phyloP scores from a whole-genome alignment of 1,140 invertebrate species.

The Ruditapes philippinarum region DNA sequence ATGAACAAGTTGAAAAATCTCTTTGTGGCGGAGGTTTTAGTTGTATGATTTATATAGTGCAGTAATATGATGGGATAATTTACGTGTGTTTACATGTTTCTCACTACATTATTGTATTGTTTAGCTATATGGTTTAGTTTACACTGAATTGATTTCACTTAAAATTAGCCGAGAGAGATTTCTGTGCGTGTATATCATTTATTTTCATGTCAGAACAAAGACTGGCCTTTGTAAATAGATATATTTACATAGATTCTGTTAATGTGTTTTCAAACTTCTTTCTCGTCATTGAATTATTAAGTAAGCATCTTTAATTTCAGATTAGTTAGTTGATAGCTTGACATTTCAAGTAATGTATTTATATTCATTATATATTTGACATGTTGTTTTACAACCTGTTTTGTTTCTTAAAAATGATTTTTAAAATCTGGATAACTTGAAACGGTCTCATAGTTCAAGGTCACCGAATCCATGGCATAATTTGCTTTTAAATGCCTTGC shows the following conservation, averaged over 20 bases:
- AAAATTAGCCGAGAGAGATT: not conserved
- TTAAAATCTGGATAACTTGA: too few species aligned
- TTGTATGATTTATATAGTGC: too few species aligned
- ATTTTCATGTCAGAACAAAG: slow-evolving; percentile 1
- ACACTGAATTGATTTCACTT: slow-evolving; percentile 17
- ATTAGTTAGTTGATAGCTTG: too few species aligned
- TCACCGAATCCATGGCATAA: too few species aligned
- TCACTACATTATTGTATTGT: slow-evolving; percentile 4
- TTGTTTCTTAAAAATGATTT: too few species aligned
- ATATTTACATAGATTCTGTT: not conserved
- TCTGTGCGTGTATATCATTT: too few species aligned
- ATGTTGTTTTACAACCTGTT: too few species aligned
- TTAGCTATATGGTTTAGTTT: too few species aligned
- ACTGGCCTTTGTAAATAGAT: not conserved
- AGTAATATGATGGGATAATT: slow-evolving; percentile 21
- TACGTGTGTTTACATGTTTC: not conserved
- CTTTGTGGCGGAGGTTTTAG: not conserved
- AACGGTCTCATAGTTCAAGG: too few species aligned
- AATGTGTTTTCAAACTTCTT: not conserved
- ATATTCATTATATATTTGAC: too few species aligned
- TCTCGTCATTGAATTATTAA: not conserved
- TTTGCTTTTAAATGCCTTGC: too few species aligned
- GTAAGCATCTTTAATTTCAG: not conserved
- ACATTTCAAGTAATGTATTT: too few species aligned
- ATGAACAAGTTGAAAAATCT: not conserved